Conservation (phyloP, 2,797 vertebrate genomes). For the Centropyge bicolor region DNA sequence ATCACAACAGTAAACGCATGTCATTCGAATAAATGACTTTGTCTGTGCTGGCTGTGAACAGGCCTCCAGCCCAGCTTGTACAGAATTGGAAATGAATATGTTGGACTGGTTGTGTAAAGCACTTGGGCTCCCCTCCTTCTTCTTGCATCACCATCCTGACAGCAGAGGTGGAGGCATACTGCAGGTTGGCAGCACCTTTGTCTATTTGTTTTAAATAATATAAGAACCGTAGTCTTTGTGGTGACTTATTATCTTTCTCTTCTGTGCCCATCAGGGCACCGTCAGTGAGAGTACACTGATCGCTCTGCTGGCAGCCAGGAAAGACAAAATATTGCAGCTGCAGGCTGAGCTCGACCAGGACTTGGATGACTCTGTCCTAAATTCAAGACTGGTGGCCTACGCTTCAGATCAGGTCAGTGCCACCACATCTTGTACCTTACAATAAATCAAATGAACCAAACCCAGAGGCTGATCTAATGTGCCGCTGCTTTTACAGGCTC, state of each 20-base stretch:
- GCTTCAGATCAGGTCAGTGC: constrained; percentile 92
- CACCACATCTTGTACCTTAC: background rate
- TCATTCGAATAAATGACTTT: background rate
- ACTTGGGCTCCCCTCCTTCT: constrained; percentile 92
- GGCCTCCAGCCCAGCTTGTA: constrained; percentile 96
- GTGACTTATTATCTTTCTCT: background rate
- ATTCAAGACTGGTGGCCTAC: constrained; percentile 92
- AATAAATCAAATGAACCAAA: background rate
- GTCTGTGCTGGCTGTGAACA: constrained; percentile 61
- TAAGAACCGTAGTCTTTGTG: background rate
- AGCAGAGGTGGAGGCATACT: constrained; percentile 94
- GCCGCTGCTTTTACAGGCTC: constrained; percentile 84
- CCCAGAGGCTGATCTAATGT: background rate
- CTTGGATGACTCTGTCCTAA: constrained; percentile 89
- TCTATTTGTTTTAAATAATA: background rate
- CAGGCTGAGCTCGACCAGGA: constrained; percentile 84
- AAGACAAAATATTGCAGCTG: constrained; percentile 92
- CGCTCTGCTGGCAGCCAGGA: constrained; percentile 93
- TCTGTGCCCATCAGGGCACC: constrained; percentile 85
- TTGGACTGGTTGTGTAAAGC: constrained; percentile 98
- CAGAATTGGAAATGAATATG: constrained; percentile 95
- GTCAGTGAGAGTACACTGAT: constrained; percentile 96
- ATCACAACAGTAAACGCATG: background rate
- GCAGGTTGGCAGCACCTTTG: constrained; percentile 84
- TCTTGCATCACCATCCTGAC: constrained; percentile 91